These are phyloP conservation scores for Amazona vittata DNA, from an alignment of 2,113 vertebrate species.

Conservation along the genomic window DNA sequence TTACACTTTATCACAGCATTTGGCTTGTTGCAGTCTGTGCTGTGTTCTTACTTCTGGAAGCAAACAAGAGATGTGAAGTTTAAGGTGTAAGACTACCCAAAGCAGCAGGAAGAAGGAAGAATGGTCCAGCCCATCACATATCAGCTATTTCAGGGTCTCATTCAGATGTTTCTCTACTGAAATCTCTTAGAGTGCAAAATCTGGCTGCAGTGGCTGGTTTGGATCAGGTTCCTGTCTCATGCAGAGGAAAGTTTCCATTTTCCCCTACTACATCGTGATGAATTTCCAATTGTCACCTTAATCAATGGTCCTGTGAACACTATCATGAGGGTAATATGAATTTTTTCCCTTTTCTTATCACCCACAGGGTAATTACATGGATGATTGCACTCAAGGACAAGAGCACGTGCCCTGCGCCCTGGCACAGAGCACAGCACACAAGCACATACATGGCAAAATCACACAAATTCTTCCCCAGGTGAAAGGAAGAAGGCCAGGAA, in stretches of 20 bases:
- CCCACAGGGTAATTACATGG: constrained; percentile 50
- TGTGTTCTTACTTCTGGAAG: not conserved
- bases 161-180: not conserved
- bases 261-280: not conserved
- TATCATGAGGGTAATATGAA: not conserved
- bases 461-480: not conserved
- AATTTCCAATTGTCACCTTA: constrained; percentile 30
- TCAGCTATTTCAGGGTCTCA: not conserved
- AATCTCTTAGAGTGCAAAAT: not conserved
- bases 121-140: not conserved
- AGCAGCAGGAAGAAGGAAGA: not conserved
- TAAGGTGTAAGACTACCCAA: not conserved
- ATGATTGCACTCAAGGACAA: constrained; percentile 40
- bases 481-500: not conserved
- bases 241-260: not conserved
- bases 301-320: not conserved
- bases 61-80: not conserved
- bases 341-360: not conserved
- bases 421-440: not conserved
- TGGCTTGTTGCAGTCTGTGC: not conserved
- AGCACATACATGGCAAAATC: not conserved
- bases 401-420: not conserved
- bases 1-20: not conserved
- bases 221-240: not conserved
- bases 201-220: not conserved